phyloP scores from a whole-genome alignment of 2,888 invertebrate species.

The Philopedon plagiatum region DNA sequence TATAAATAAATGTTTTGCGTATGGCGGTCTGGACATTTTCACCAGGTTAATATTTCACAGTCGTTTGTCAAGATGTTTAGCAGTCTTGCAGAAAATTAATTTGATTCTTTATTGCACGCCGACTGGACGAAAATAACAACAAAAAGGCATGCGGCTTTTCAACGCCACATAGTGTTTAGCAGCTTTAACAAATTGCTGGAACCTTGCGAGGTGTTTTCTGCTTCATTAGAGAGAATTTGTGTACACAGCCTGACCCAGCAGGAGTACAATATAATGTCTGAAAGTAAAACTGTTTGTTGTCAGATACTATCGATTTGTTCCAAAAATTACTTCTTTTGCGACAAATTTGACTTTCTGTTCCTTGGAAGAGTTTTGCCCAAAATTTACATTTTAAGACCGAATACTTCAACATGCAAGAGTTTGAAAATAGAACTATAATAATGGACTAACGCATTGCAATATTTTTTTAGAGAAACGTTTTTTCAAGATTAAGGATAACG shows the following conservation, averaged over 20 bases:
- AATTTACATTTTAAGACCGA: no score
- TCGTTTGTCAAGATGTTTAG: constrained; percentile 66
- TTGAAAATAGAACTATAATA: no score
- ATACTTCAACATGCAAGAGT: no score
- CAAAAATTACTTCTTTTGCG: no score
- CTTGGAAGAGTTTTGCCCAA: no score
- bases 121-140: constrained; percentile 54
- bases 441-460: no score
- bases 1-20: constrained; percentile 58
- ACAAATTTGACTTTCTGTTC: no score
- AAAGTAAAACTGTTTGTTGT: no score
- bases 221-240: background rate
- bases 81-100: constrained; percentile 66
- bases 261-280: no score
- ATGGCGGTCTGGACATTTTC: constrained; percentile 60
- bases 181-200: constrained; percentile 45
- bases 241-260: background rate
- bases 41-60: constrained; percentile 65
- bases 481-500: no score
- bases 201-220: constrained; percentile 6
- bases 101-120: constrained; percentile 59
- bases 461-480: no score
- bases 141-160: constrained; percentile 54
- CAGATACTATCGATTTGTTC: no score
- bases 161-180: constrained; percentile 54